These are phyloP conservation scores for Leptinotarsa juncta DNA, from an alignment of 2,888 invertebrate species.

Conservation along the genomic window DNA sequence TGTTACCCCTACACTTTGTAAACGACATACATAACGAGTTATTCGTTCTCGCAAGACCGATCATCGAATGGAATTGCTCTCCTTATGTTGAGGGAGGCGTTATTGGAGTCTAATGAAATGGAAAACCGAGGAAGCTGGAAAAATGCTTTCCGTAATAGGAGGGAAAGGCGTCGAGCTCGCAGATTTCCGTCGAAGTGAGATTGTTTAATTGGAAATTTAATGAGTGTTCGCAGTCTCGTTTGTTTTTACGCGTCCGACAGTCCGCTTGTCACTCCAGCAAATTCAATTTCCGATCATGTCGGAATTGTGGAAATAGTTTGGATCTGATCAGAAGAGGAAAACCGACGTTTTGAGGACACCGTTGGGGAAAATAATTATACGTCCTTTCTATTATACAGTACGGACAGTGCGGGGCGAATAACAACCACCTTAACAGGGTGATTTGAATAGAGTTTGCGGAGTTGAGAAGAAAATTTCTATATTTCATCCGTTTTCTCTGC, in stretches of 20 bases:
- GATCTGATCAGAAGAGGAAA: not conserved
- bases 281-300: conserved; percentile 10
- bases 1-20: not conserved
- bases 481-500: no score
- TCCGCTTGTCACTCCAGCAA: not conserved
- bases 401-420: not conserved
- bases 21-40: not conserved
- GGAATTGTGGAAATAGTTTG: conserved; percentile 2
- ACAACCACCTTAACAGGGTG: no score
- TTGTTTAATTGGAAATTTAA: conserved; percentile 30
- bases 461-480: no score
- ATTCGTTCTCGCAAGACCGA: not conserved
- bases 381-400: not conserved
- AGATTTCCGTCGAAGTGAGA: conserved; percentile 29
- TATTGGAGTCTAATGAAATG: conserved; percentile 38
- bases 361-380: not conserved
- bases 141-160: conserved; percentile 37
- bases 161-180: conserved; percentile 30
- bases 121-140: conserved; percentile 40
- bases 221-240: conserved; percentile 23
- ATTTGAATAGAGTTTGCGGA: no score
- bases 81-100: not conserved
- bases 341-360: not conserved
- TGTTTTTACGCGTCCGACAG: not conserved
- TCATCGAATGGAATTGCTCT: not conserved